Conservation (phyloP, 2,888 invertebrate species). For the Flabesymbios commensalis region DNA sequence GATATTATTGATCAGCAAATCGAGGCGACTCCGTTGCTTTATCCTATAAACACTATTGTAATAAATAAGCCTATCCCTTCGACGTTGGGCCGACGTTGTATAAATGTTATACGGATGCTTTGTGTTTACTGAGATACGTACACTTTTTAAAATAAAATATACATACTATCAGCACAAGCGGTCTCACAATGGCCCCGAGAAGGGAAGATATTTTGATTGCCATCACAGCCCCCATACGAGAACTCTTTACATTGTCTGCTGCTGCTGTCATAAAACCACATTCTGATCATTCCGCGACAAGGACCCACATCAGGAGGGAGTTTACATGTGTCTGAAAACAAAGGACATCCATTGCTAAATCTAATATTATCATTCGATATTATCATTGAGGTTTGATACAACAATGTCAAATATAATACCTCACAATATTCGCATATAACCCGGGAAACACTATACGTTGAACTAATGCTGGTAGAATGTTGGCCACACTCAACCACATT, state of each 20-base stretch:
- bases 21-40: too few relatives aligned
- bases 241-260: background rate
- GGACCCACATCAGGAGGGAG: constrained; percentile 5
- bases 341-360: too few relatives aligned
- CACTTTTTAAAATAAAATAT: too few relatives aligned
- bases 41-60: too few relatives aligned
- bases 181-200: background rate
- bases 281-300: constrained; percentile 3
- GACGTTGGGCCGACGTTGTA: too few relatives aligned
- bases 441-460: too few relatives aligned
- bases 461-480: too few relatives aligned
- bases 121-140: too few relatives aligned
- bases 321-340: background rate
- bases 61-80: too few relatives aligned
- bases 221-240: constrained; percentile 9
- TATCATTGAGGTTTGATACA: background rate
- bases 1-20: too few relatives aligned
- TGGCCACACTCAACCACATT: too few relatives aligned
- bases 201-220: constrained; percentile 7
- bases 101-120: too few relatives aligned
- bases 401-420: background rate
- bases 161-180: constrained; percentile 9
- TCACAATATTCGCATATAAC: background rate
- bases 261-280: constrained; percentile 8
- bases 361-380: background rate